Base-by-base conservation (phyloP, 2,113 vertebrate species). In the Limanda limanda region DNA sequence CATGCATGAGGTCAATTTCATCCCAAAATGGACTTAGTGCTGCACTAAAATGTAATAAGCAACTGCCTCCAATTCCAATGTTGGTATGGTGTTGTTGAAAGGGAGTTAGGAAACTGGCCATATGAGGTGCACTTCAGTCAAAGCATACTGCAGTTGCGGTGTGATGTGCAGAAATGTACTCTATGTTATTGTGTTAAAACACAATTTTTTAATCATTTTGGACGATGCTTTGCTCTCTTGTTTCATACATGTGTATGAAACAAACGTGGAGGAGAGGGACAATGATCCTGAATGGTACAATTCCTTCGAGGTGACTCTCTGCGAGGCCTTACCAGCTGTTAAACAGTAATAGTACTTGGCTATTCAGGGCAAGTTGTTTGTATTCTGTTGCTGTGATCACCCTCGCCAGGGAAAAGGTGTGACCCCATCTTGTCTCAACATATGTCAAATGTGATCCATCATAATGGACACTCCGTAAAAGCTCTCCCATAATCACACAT, bases 341-440 rank as follows among this genome's bases (percentile, higher is more conserved):
- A 52, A 81, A 55, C 25, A 68, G 35, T 47, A 31, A 58, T 55
- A 21, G 65, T 55, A 56, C 68, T 64, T 60, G 25, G 61, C 74
- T 68, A 83, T 79, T 83, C 37, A 24, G 35, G 56, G 64, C 24
- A 74, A 31, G 79, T 20, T 68, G 71, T 90, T 84, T 79, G 77
- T 82, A 47, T 84, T 85, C 61, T 76, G 81, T 80, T 86, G 78
- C 85, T 78, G 81, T 70, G 27, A 48, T 75, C 27, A 35, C 24
- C 65, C 64, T 79, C 80, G 1, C 79, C 20, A 20, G 78, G 51
- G 76, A 71, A 52, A 81, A 82, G 79, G 68, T 63, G 59, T 88
- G 81, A 76, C 73, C 65, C 66, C 67, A 60, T 86, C 78, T 71
- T 62, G 75, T 86, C 79, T 80, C 69, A 57, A 69, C 84, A 71